Base-by-base conservation (phyloP, 2,888 invertebrate species). In the Harmothoe impar region DNA sequence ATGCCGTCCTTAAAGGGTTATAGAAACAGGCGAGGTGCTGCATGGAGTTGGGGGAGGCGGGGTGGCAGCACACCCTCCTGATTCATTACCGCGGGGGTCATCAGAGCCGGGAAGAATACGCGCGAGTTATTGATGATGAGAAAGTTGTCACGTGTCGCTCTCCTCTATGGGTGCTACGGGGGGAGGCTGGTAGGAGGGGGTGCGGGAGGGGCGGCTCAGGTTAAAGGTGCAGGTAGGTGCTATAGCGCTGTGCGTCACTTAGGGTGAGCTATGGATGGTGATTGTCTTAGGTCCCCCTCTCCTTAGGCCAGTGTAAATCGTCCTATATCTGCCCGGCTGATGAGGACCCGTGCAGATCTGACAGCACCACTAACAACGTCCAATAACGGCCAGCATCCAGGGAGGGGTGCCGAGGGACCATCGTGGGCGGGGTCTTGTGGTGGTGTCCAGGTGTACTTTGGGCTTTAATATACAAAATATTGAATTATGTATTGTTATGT, bases 71-170 rank as follows among this genome's bases (percentile, higher is more conserved):
- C 43, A 43, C 43, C 43, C 62, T 15, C 72, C 72, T 72, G 72
- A 72, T 72, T 72, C 72, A 72, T 72, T 72, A 72, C 72, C 72
- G 5, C 29, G 0, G 17, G 29, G 72, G 72, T 72, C 72, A 72
- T 72, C 72, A 72, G 72, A 25, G 72, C 29, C 72, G 17, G 29
- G 20, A 84, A 84, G 84, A 84, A 84, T 84, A 84, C 43, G 43
- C 84, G 84, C 15, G 43, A 51, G 51, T 84, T 84, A 84, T 84
- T 84, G 84, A 84, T 84, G 84, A 51, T 84, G 84, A 84, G 84
- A 84, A 84, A 84, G 72, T 72, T 72, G 3, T 25, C 72, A 72
- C 72, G 72, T 72, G 72, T 72, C 72, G n/a, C 1, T 29, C 72
- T 72, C 29, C 29, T 72, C 31, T 72, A 29, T 29, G 72, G 29